phyloP scores from a whole-genome alignment of 2,797 vertebrate species.

The Typhlichthys subterraneus region DNA sequence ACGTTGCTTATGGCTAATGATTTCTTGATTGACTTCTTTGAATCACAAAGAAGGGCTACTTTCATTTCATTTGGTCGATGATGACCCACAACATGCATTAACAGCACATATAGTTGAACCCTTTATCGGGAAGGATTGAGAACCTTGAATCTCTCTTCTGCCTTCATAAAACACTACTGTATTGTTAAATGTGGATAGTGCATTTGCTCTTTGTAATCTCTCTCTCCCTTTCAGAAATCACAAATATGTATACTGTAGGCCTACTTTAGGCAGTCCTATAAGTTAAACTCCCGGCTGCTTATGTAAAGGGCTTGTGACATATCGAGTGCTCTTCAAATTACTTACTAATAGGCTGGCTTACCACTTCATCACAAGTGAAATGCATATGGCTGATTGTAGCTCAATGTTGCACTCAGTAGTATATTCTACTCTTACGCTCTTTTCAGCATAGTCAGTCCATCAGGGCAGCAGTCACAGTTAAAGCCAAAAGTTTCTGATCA shows the following conservation, averaged over 20 bases:
- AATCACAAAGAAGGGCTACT: not conserved
- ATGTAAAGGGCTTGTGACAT: conserved; percentile 46
- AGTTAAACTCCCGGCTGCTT: conserved; percentile 49
- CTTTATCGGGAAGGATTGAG: not conserved
- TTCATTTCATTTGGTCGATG: not conserved
- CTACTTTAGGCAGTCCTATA: conserved; percentile 6
- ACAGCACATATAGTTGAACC: conserved; percentile 1
- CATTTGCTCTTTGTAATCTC: conserved; percentile 5
- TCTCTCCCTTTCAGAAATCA: conserved; percentile 20
- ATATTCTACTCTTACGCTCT: conserved; percentile 34
- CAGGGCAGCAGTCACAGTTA: conserved; percentile 28
- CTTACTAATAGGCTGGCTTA: conserved; percentile 23
- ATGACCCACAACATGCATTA: conserved; percentile 11
- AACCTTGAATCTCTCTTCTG: conserved; percentile 18
- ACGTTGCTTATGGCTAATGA: conserved; percentile 35
- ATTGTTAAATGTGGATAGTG: not conserved
- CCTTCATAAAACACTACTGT: no score
- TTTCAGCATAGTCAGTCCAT: conserved; percentile 21
- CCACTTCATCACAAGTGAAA: conserved; percentile 36
- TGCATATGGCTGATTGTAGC: conserved; percentile 25
- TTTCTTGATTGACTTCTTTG: conserved; percentile 7
- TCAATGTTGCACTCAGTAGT: conserved; percentile 29
- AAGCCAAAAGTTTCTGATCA: conserved; percentile 14
- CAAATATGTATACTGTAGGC: conserved; percentile 9
- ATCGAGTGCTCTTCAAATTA: conserved; percentile 36